A percentile compares a stretch with the other conserved stretches of the same genome.
These are phyloP conservation scores for Melolontha melolontha DNA, from an alignment of 2,888 invertebrate species.

Conservation along the genomic window DNA sequence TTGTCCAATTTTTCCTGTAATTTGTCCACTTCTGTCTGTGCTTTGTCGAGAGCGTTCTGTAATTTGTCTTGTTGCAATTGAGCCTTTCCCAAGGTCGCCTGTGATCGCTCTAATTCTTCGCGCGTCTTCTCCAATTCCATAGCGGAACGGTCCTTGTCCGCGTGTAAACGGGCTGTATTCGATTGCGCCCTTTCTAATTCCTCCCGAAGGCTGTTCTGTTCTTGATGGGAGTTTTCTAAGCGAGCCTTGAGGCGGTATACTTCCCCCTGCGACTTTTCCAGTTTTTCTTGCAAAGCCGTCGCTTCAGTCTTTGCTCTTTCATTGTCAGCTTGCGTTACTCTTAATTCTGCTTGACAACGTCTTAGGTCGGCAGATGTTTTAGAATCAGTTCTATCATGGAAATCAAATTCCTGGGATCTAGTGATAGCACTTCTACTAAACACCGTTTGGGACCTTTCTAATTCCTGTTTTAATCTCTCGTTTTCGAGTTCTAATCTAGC, in stretches of 20 bases:
- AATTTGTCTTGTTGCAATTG: slow-evolving; percentile 93
- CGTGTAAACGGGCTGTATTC: slow-evolving; percentile 85
- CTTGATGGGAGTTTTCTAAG: slow-evolving; percentile 94
- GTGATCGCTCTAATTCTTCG: slow-evolving; percentile 89
- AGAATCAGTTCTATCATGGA: slow-evolving; percentile 66
- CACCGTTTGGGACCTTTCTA: slow-evolving; percentile 80
- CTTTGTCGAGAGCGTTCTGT: slow-evolving; percentile 88
- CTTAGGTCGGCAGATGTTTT: slow-evolving; percentile 87
- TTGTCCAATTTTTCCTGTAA: slow-evolving; percentile 90
- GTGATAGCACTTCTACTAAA: slow-evolving; percentile 86
- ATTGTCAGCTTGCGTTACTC: slow-evolving; percentile 92
- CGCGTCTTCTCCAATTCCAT: slow-evolving; percentile 87
- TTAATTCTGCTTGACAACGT: slow-evolving; percentile 88
- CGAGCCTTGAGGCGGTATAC: slow-evolving; percentile 94
- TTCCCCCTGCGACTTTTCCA: slow-evolving; percentile 95
- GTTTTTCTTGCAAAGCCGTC: slow-evolving; percentile 87
- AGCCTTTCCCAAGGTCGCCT: slow-evolving; percentile 90
- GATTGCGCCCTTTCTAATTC: slow-evolving; percentile 91
- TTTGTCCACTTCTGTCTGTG: slow-evolving; percentile 91
- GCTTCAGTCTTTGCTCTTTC: slow-evolving; percentile 88
- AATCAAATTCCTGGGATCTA: slow-evolving; percentile 63
- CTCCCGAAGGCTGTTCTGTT: slow-evolving; percentile 92
- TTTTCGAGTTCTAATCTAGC: slow-evolving; percentile 91
- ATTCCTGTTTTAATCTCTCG: slow-evolving; percentile 81
- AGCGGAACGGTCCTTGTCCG: slow-evolving; percentile 88